Conservation (phyloP, 1,140 invertebrate genomes). For the Drosophila ogumai region DNA sequence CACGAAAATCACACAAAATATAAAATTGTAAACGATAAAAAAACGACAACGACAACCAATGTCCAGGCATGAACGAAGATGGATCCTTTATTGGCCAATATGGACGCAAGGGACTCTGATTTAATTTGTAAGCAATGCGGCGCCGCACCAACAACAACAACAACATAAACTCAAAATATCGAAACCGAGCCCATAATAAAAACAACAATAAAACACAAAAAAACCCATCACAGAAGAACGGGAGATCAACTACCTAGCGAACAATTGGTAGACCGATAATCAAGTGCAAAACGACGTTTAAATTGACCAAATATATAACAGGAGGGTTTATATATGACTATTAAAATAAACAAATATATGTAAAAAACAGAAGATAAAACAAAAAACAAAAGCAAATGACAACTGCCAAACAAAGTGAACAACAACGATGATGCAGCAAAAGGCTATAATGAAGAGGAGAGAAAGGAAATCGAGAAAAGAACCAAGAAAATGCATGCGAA, state of each 20-base stretch:
- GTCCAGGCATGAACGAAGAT: conserved; percentile 97
- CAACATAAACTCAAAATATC: conserved; percentile 44
- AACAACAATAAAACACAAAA: conserved; percentile 6
- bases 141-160: conserved; percentile 43
- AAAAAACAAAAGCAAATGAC: conserved; percentile 40
- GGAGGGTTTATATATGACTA: conserved; percentile 51
- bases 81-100: conserved; percentile 99
- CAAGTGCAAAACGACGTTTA: conserved; percentile 28
- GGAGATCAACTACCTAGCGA: conserved; percentile 13
- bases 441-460: conserved; percentile 59
- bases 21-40: conserved; percentile 24
- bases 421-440: conserved; percentile 66
- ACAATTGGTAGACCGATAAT: conserved; percentile 18
- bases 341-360: conserved; percentile 20
- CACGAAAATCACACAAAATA: conserved; percentile 14
- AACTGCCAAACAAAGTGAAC: conserved; percentile 50
- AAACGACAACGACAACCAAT: conserved; percentile 29
- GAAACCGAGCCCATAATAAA: conserved; percentile 48
- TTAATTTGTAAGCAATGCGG: conserved; percentile 65
- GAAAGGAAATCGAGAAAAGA: conserved; percentile 20
- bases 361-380: conserved; percentile 28
- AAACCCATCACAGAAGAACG: conserved; percentile 41
- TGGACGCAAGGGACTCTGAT: conserved; percentile 90
- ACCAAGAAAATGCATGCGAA: conserved; percentile 1
- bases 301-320: conserved; percentile 53